Evolutionary conservation across 2,888 invertebrate species (phyloP).

Genomic region (Adela reaumurella): DNA sequence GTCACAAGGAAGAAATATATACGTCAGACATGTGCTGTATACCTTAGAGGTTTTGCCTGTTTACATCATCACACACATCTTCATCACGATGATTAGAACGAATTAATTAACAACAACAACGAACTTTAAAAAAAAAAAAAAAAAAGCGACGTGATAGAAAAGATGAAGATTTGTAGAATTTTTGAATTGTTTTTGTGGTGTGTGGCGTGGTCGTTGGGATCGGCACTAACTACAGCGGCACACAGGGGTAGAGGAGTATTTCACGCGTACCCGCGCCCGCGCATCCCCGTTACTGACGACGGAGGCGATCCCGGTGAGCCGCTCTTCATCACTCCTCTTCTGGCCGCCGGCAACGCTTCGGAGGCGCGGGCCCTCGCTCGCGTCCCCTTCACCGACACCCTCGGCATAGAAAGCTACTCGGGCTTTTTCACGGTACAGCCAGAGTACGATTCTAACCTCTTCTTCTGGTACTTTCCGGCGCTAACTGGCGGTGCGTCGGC

Average conservation of each 20-base stretch:
- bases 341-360: constrained; percentile 67
- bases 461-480: constrained; percentile 91
- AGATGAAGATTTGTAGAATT: too few relatives aligned
- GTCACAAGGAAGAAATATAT: too few relatives aligned
- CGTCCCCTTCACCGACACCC: constrained; percentile 58
- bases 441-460: constrained; percentile 79
- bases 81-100: too few relatives aligned
- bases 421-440: constrained; percentile 87
- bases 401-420: constrained; percentile 65
- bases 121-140: too few relatives aligned
- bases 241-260: neutral
- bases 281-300: constrained; percentile 19
- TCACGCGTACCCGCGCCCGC: neutral
- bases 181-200: too few relatives aligned
- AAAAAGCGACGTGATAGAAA: too few relatives aligned
- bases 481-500: constrained; percentile 50
- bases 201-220: too few relatives aligned
- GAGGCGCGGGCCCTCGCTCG: constrained; percentile 57
- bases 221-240: too few relatives aligned
- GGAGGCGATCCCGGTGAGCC: constrained; percentile 53
- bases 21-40: too few relatives aligned
- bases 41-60: too few relatives aligned
- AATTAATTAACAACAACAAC: too few relatives aligned
- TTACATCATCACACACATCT: too few relatives aligned
- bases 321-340: constrained; percentile 70